phyloP scores from a whole-genome alignment of 2,113 vertebrate species.

The Laticauda colubrina region DNA sequence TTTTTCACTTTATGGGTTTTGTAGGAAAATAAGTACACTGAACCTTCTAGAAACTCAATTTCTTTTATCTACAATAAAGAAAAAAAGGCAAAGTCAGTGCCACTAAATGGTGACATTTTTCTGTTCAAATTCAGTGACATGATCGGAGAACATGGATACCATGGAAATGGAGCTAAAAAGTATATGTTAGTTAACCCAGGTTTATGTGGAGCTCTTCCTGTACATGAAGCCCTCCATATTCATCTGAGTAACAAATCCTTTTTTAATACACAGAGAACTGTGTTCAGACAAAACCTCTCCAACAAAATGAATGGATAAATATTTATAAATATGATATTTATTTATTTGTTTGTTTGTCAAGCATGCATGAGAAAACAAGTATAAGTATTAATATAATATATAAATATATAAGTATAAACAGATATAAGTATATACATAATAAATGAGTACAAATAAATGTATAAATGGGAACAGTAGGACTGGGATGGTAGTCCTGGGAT shows the following conservation, averaged over 20 bases:
- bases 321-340: background rate
- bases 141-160: background rate
- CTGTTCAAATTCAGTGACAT: background rate
- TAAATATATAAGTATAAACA: too few relatives aligned
- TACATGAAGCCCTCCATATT: background rate
- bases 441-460: too few relatives aligned
- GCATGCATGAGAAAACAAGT: too few relatives aligned
- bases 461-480: too few relatives aligned
- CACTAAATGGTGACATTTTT: background rate
- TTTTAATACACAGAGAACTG: background rate
- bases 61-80: background rate
- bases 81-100: background rate
- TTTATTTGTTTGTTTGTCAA: too few relatives aligned
- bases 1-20: background rate
- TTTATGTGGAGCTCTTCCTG: background rate
- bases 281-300: background rate
- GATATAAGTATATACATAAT: too few relatives aligned
- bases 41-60: background rate
- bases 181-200: background rate
- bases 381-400: too few relatives aligned
- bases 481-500: too few relatives aligned
- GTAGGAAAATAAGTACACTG: background rate
- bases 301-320: background rate
- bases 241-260: background rate
- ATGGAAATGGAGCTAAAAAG: background rate